A percentile compares a stretch with the other conserved stretches of the same genome.
Conservation (phyloP, 2,888 invertebrate genomes). For the Halictus ligatus region DNA sequence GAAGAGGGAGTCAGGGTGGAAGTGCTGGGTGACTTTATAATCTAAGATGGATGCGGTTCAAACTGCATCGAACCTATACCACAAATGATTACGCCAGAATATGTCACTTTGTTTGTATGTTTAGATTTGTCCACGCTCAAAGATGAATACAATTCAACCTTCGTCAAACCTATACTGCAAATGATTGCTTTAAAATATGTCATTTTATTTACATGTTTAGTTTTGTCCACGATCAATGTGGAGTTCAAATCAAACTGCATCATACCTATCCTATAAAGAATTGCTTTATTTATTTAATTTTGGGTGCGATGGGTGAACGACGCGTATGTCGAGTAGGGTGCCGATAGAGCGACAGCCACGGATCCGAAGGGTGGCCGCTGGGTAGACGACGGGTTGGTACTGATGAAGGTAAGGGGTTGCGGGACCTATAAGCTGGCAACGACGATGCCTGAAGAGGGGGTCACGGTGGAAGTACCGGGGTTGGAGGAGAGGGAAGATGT, state of each 20-base stretch:
- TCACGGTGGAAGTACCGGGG: not conserved
- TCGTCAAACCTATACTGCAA: not conserved
- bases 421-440: conserved; percentile 8
- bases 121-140: not conserved
- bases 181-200: not conserved
- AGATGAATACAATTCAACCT: not conserved
- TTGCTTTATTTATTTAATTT: not conserved
- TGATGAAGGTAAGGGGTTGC: conserved; percentile 17
- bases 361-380: not conserved
- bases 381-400: conserved; percentile 5
- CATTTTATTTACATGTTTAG: not conserved
- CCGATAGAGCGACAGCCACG: not conserved
- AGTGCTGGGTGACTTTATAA: conserved; percentile 9
- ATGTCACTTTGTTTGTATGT: not conserved
- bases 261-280: not conserved
- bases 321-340: not conserved
- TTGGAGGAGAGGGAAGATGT: conserved; percentile 25
- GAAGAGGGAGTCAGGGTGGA: conserved; percentile 3
- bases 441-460: conserved; percentile 1
- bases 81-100: not conserved
- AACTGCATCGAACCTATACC: not conserved
- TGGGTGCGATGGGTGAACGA: not conserved
- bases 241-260: not conserved
- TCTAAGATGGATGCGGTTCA: not conserved
- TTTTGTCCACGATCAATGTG: not conserved